Evolutionary conservation across 2,888 invertebrate species (phyloP).

Genomic region (Pristionchus exspectatus): DNA sequence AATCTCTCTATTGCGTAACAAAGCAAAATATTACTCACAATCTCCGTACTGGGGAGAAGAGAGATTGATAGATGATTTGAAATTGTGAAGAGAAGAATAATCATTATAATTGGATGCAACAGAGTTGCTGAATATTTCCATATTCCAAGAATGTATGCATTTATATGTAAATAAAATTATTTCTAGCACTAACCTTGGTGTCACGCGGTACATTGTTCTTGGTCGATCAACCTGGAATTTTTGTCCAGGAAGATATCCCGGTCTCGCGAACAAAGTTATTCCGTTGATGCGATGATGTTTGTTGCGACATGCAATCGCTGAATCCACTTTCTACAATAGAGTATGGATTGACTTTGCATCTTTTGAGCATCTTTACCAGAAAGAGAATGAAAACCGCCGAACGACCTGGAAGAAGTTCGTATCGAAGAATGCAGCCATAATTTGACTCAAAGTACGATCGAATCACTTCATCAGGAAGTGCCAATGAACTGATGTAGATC

Average conservation of each 20-base stretch:
- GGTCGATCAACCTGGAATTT: not conserved
- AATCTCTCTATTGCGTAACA: not conserved
- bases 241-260: not conserved
- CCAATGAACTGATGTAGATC: not conserved
- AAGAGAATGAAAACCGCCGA: not conserved
- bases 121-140: not conserved
- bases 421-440: not conserved
- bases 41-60: not conserved
- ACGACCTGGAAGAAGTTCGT: not conserved
- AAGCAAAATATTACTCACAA: not conserved
- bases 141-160: not conserved
- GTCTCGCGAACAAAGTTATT: not conserved
- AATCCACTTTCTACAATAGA: slow-evolving; percentile 23
- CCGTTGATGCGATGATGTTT: not conserved
- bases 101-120: not conserved
- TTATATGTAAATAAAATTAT: too few species aligned
- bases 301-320: not conserved
- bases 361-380: not conserved
- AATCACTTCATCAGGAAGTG: not conserved
- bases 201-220: not conserved
- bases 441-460: not conserved
- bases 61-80: not conserved
- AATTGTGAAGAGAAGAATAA: not conserved
- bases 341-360: not conserved
- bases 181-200: not conserved